These are phyloP conservation scores for Vanessa atalanta DNA, from an alignment of 1,140 invertebrate genomes.

Conservation along the genomic window DNA sequence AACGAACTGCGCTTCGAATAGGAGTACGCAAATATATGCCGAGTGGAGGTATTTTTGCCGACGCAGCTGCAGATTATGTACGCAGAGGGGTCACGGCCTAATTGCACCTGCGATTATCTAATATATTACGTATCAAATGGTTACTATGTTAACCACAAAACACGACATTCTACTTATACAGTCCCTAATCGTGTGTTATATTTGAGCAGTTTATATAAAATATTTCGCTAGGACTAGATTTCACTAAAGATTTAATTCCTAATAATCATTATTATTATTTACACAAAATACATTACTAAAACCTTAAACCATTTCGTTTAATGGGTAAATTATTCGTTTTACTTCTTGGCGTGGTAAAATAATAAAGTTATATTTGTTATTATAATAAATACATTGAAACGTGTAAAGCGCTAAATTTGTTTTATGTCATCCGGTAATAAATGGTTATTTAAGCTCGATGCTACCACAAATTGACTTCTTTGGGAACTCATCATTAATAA, in stretches of 20 bases:
- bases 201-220: too few species aligned
- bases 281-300: too few species aligned
- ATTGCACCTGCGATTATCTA: constrained; percentile 21
- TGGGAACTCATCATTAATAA: constrained; percentile 4
- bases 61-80: constrained; percentile 51
- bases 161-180: not conserved
- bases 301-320: too few species aligned
- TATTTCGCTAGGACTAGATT: too few species aligned
- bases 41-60: constrained; percentile 63
- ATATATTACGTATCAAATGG: not conserved
- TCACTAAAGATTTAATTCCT: too few species aligned
- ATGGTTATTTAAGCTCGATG: constrained; percentile 23
- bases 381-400: constrained; percentile 33
- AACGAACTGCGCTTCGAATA: constrained; percentile 38
- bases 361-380: constrained; percentile 27
- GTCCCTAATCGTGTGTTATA: too few species aligned
- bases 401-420: constrained; percentile 30
- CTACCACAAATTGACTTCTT: constrained; percentile 30
- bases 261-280: too few species aligned
- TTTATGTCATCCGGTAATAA: constrained; percentile 46
- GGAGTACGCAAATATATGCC: constrained; percentile 55
- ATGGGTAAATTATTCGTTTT: not conserved
- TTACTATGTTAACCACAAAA: not conserved
- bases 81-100: constrained; percentile 41
- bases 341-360: constrained; percentile 4